Base-by-base conservation (phyloP, 2,113 vertebrate species). In the Eudyptes chrysolophus region DNA sequence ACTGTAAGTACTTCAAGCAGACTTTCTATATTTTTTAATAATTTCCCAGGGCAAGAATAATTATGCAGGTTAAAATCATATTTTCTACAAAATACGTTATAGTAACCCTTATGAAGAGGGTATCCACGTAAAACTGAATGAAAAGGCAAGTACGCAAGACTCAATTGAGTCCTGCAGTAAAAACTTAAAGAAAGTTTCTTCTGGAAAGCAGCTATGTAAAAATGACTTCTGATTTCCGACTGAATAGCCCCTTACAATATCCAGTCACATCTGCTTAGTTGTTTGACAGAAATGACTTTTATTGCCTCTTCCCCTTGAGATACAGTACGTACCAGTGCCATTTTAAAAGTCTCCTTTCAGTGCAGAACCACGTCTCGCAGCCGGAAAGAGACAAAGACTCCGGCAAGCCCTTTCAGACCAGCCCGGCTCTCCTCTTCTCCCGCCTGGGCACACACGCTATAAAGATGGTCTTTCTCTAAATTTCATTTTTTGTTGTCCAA, bases 371-470 rank as follows among this genome's bases (percentile, higher is more conserved):
- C 11, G 1, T 87, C 66, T 65, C 3, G 1, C 48, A 82, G 46
- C 9, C 21, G 79, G 58, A 68, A 84, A 82, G 32, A 46, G 26
- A 81, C 30, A 85, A 91, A 62, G 74, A 7, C 15, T 77, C 48
- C 74, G 72, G 62, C 36, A 40, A 89, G 8, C 25, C 62, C 44
- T 57, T 82, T 87, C 61, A 87, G 54, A 17, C 20, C 64, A 65
- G 65, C 18, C 54, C 0, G 0, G 60, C 27, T 74, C 52, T 79
- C 38, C 49, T 64, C 49, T 75, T 27, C 34, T 17, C 16, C 8
- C 2, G 4, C 57, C 13, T 2, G 1, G 18, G 29, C 52, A 64
- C 48, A 57, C 1, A 0, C 0, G 0, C 18, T 38, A 0, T n/a
- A 60, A 68, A 76, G 42, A 69, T 29, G 14, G 42, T 29, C 17